Base-by-base conservation (phyloP, 2,797 vertebrate species). In the Diceros bicornis region DNA sequence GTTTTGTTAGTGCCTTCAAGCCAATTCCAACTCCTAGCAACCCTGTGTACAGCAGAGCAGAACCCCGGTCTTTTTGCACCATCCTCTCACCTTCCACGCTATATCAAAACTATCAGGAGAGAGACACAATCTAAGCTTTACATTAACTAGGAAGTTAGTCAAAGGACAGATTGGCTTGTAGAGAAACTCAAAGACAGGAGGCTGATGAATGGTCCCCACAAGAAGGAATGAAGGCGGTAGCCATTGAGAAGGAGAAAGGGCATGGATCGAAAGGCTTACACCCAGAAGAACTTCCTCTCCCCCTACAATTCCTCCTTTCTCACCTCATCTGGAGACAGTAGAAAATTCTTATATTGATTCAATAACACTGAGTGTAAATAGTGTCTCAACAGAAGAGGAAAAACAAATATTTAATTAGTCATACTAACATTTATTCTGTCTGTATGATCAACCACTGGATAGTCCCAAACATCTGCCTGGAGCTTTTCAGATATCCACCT, bases 401-500 rank as follows among this genome's bases (percentile, higher is more conserved):
- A 85, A 82, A 59, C 17, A 75, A 81, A 83, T 41, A 69, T 44
- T 86, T 62, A 59, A 57, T 16, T 27, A 81, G 62, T 77, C 57
- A 74, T 29, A 5, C 7, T 50, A 89, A 75, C 6, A 82, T 69
- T 97, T 75, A 82, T 69, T 97, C 71, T 75, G 17, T 85, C 85
- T 93, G 2, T 41, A 52, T 61, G 68, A 55, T 44, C 77, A 92
- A 84, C 57, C 59, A 61, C 61, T 86, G 81, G 21, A 66, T 89
- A 91, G 87, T 94, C 68, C 44, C 62, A 96, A 41, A 84, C 47
- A 82, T 68, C 23, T 57, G 13, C 32, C 25, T 52, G 32, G 55
- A 94, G 86, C 16, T 95, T 95, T 85, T 47, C 72, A 82, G 64
- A 90, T 68, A 96, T 32, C 41, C 29, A 84, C 44, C 25, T 85